Evolutionary conservation across 2,888 invertebrate species (phyloP).

Genomic region (Cryptocheilus praepositus): DNA sequence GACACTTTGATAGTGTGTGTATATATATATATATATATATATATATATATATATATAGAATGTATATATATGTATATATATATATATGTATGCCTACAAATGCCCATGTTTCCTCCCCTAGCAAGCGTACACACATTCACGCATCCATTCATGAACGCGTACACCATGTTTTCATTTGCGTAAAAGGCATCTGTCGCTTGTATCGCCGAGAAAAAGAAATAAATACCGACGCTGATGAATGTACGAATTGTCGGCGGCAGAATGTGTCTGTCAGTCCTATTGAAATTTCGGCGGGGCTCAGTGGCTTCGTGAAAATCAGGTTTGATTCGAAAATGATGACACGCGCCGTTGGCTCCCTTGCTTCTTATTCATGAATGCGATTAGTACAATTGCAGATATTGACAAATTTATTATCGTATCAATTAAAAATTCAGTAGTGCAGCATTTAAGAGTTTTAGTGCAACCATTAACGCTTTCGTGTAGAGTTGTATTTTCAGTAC

Average conservation of each 20-base stretch:
- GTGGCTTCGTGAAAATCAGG: constrained; percentile 14
- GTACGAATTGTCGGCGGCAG: constrained; percentile 40
- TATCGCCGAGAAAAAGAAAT: constrained; percentile 39
- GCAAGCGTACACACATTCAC: not conserved
- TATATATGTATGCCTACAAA: not conserved
- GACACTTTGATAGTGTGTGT: too few species aligned
- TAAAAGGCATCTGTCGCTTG: constrained; percentile 55
- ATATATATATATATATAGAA: too few species aligned
- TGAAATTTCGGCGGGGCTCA: constrained; percentile 25
- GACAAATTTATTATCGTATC: too few species aligned
- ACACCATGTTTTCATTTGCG: constrained; percentile 55
- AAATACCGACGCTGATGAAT: constrained; percentile 47
- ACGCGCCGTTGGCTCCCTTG: not conserved
- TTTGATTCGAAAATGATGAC: constrained; percentile 16
- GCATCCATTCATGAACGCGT: constrained; percentile 3
- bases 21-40: too few species aligned
- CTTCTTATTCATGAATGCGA: not conserved
- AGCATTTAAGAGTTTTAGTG: too few species aligned
- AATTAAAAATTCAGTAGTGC: too few species aligned
- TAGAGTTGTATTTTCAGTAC: too few species aligned
- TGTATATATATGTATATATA: constrained; percentile 8
- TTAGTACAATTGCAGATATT: too few species aligned
- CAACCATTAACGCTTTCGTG: too few species aligned
- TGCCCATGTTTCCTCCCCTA: too few species aligned
- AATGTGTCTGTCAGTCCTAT: constrained; percentile 32